Base-by-base conservation (phyloP, 2,797 vertebrate species). In the Poeciliopsis presidionis region DNA sequence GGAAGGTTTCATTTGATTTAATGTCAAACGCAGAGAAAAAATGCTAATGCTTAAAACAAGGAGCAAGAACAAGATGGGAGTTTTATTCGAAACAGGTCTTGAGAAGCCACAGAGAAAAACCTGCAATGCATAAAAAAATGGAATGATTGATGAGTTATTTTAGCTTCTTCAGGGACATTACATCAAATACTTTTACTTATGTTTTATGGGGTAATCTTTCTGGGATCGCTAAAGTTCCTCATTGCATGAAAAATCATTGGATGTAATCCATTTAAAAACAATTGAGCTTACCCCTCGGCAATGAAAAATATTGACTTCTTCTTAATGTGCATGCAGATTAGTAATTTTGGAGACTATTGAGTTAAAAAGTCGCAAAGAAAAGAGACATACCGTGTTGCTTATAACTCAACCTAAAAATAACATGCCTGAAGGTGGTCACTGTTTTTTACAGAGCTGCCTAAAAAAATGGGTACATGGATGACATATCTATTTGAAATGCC, bases 31-130 rank as follows among this genome's bases (percentile, higher is more conserved):
- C 1, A 46, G 57, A 22, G 12, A 61, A 59, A 61, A 59, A 3
- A 12, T 5, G 25, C 79, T 84, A 77, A 57, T 76, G 86, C 79
- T 87, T 75, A 83, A 80, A 70, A 79, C 36, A 67, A 67, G 61
- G 72, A 72, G 74, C 43, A 70, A 77, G 49, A 87, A 46, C 82
- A 86, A 22, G 78, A 49, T 63, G 59, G 87, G 59, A 81, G 63
- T 84, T 80, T 86, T 73, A 77, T 88, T 89, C 84, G 86, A 81
- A 92, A 46, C 39, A 13, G 67, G 43, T 61, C 67, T 77, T 12
- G 36, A 67, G 8, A 1, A 67, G 36, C 9, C 33, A 30, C 2
- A 2, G 51, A 28, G 57, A 80, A 76, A 72, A 80, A 83, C 81
- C 76, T 30, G 36, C 43, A 67, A 72, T 47, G 46, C 22, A 63